Evolutionary conservation across 2,888 invertebrate species (phyloP).

Genomic region (Rhyacophila evoluta): DNA sequence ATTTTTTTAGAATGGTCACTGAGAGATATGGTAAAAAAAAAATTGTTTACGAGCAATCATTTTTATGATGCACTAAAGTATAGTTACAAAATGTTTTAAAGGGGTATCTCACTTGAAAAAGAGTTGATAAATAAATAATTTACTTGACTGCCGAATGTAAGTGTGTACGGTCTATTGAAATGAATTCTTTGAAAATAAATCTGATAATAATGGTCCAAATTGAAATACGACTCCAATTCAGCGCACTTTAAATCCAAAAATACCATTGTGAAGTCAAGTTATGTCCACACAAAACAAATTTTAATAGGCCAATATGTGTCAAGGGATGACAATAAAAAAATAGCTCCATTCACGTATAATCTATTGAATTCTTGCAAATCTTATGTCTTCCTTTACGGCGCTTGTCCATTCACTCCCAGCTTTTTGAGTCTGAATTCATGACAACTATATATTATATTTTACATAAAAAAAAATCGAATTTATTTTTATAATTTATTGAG

Average conservation of each 20-base stretch:
- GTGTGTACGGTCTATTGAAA: not conserved
- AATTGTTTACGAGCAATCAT: too few species aligned
- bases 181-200: not conserved
- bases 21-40: too few species aligned
- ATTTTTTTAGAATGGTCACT: too few species aligned
- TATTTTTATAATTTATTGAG: slow-evolving; percentile 48
- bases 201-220: not conserved
- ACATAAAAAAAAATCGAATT: slow-evolving; percentile 14
- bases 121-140: slow-evolving; percentile 3
- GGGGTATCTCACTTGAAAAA: not conserved
- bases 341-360: not conserved
- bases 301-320: slow-evolving; percentile 49
- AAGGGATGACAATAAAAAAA: slow-evolving; percentile 3
- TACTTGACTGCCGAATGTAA: not conserved
- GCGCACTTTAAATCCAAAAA: not conserved
- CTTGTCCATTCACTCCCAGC: slow-evolving; percentile 32
- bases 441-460: slow-evolving; percentile 40
- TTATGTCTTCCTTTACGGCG: not conserved
- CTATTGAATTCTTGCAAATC: slow-evolving; percentile 1
- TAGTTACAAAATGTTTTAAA: too few species aligned
- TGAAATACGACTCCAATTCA: slow-evolving; percentile 10
- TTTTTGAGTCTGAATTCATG: slow-evolving; percentile 28
- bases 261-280: slow-evolving; percentile 34
- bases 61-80: too few species aligned
- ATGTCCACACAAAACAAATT: slow-evolving; percentile 55